A percentile compares a stretch with the other conserved stretches of the same genome.
These are phyloP conservation scores for Megalops cyprinoides DNA, from an alignment of 2,797 vertebrate species.

Conservation along the genomic window DNA sequence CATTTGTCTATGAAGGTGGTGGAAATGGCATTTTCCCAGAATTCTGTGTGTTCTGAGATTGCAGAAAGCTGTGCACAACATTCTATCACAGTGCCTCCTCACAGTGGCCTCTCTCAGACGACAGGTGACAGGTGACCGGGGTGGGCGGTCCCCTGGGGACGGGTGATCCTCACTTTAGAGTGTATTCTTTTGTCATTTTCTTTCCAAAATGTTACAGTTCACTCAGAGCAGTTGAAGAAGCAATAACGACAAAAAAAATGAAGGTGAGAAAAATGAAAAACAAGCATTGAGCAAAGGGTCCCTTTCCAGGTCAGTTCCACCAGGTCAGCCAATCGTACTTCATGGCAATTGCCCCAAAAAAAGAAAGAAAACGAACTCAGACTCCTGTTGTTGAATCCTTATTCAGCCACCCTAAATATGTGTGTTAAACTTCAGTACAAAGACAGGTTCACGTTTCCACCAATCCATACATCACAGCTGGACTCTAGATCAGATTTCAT, in stretches of 20 bases:
- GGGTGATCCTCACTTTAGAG: neutral
- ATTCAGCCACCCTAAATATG: neutral
- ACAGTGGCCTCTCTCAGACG: neutral
- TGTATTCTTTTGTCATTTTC: neutral
- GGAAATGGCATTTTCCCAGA: slow-evolving; percentile 2
- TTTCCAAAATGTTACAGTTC: neutral
- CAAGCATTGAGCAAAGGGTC: neutral
- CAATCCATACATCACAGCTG: neutral
- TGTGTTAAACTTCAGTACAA: neutral
- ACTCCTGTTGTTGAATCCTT: neutral
- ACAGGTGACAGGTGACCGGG: neutral
- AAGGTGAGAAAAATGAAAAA: neutral
- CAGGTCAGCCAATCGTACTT: neutral
- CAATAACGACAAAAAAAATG: neutral
- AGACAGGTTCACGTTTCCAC: neutral
- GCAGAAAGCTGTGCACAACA: neutral
- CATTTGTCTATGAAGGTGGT: no score
- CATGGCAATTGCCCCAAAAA: neutral
- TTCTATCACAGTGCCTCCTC: neutral
- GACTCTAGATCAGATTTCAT: neutral
- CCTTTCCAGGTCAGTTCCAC: no score
- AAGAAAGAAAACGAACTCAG: neutral
- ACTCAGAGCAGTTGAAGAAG: neutral
- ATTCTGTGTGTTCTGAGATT: neutral
- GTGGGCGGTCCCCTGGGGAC: neutral